Base-by-base conservation (phyloP, 2,888 invertebrate species). In the Aleiodes alternator region DNA sequence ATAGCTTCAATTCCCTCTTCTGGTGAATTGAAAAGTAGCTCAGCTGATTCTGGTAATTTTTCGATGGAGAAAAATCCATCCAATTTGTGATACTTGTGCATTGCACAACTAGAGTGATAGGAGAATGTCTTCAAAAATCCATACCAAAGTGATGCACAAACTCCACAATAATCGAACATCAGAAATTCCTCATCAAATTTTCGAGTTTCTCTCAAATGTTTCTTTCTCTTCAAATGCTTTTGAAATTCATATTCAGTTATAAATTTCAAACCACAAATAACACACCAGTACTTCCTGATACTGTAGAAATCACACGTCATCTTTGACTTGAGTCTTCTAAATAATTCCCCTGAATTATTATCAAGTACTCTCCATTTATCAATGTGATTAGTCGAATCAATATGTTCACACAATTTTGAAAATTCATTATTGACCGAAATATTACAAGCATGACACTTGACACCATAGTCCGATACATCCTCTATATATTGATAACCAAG, bases 401-500 rank as follows among this genome's bases (percentile, higher is more conserved):
- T 75, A n/a, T 81, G 80, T 1, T 53, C 8, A 7, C 69, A 14
- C 9, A 80, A 11, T 7, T 11, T 2, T 0, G 57, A 31, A 53
- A 80, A 76, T 7, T 73, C 70, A 53, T 85, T 82, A 1, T 31
- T 11, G 7, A 84, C 38, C 23, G 64, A 50, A 12, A 8, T 51
- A 57, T 80, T 69, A 70, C 85, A 85, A 6, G 77, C 71, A 11
- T 80, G 72, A 77, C 85, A 85, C 50, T 76, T 73, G 6, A 84
- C 72, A 23, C 38, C 51, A 11, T 76, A 38, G 16, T 81, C 78
- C 7, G 80, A 76, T 4, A 76, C 64, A 57, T 83, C 82, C 56
- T 78, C 74, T 77, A 84, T 82, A 34, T 81, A 82, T 51, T 81
- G 78, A 12, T 76, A 72, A 8, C 82, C 82, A 0, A 85, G 78